Evolutionary conservation across 1,140 invertebrate genomes (phyloP), one percentile per base, ranked within the genome.

Genomic region (Ips nitidus): DNA sequence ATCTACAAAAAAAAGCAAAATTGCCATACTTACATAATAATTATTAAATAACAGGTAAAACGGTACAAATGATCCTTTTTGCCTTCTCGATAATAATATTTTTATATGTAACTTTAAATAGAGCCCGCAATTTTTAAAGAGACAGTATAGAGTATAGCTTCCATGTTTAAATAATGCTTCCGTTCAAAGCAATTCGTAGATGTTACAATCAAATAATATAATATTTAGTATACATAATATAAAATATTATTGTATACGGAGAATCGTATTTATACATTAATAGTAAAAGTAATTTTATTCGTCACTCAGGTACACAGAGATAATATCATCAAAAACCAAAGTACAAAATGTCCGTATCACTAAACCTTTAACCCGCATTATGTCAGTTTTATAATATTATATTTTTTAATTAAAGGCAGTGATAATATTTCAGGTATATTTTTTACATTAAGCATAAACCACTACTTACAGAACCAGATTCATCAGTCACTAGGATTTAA

Each of bases 61-160:
- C 77, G 75, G 78, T 79, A 79, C 78, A 79, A 79, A 75, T 61
- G 78, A 76, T 66, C 76, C 75, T 75, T 79, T 78, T 78, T 78
- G 78, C 78, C 76, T 78, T 76, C 70, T 72, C 64, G 69, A 75
- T 68, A 74, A 77, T 76, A 77, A 70, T 70, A 70, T 78, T 78
- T 78, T 73, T 78, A 78, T 70, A 75, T 75, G 71, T 76, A 72
- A 71, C 63, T 78, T 77, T 75, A 75, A 73, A 76, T 45, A 69
- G 42, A 66, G 2, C 6, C 69, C 62, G 52, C 58, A 69, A 71
- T 61, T 71, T 69, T 71, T 65, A 68, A 62, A 65, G 22, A 22
- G 22, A 22, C 22, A 22, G 22, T 22, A 22, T 22, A 22, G 22
- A 52, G 70, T 64, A 67, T 76, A 71, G 76, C 74, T 78, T 78